Conservation (phyloP, 1,140 invertebrate genomes). For the Grapholita molesta region DNA sequence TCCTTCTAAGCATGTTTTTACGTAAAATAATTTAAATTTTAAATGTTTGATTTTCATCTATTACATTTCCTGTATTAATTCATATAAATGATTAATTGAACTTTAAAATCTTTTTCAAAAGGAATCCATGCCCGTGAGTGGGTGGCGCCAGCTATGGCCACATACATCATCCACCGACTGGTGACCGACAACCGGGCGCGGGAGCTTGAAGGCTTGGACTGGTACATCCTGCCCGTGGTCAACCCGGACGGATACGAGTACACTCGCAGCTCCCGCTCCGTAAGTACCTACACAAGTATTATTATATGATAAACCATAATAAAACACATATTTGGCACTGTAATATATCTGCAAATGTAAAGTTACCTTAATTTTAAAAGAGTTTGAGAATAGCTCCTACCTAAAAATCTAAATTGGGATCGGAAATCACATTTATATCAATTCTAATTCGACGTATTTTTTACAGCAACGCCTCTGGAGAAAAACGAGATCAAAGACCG, state of each 20-base stretch:
- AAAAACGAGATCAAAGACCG: slow-evolving; percentile 76
- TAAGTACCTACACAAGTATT: too few species aligned
- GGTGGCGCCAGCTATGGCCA: slow-evolving; percentile 82
- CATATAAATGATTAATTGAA: not conserved
- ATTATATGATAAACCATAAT: too few species aligned
- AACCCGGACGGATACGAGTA: slow-evolving; percentile 84
- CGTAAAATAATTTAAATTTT: too few species aligned
- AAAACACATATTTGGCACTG: too few species aligned
- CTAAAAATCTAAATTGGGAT: too few species aligned
- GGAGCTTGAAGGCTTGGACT: slow-evolving; percentile 79
- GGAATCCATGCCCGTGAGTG: slow-evolving; percentile 83
- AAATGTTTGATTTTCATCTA: too few species aligned
- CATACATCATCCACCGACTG: slow-evolving; percentile 81
- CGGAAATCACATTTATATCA: too few species aligned
- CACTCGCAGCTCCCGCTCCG: slow-evolving; percentile 61
- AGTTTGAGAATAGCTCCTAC: too few species aligned
- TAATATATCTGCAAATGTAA: too few species aligned
- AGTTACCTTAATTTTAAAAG: too few species aligned
- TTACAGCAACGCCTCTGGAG: slow-evolving; percentile 80
- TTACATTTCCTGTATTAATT: not conserved
- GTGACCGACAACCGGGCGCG: slow-evolving; percentile 59
- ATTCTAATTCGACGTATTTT: not conserved
- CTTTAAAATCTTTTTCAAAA: slow-evolving; percentile 25
- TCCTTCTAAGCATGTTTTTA: too few species aligned
- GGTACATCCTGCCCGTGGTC: slow-evolving; percentile 81